phyloP scores from a whole-genome alignment of 1,140 invertebrate genomes.

The Drosophila nasuta region DNA sequence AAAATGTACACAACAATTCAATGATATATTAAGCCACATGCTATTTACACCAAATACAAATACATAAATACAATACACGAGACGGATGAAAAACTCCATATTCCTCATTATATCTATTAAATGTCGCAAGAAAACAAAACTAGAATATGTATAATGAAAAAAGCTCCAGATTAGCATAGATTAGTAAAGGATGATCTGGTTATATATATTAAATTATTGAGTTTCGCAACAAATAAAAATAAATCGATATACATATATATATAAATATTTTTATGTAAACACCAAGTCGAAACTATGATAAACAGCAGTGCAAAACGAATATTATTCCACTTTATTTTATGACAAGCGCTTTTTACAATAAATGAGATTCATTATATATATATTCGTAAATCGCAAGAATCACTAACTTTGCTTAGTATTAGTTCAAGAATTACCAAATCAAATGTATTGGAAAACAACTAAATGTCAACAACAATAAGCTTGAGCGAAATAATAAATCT shows the following conservation, averaged over 20 bases:
- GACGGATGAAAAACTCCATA: constrained; percentile 54
- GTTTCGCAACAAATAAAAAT: constrained; percentile 47
- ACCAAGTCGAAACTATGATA: constrained; percentile 64
- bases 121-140: constrained; percentile 37
- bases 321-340: constrained; percentile 77
- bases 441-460: constrained; percentile 68
- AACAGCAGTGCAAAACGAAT: constrained; percentile 69
- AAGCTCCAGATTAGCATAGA: constrained; percentile 39
- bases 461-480: constrained; percentile 74
- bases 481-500: constrained; percentile 69
- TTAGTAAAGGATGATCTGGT: constrained; percentile 29
- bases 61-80: constrained; percentile 17
- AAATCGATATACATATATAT: constrained; percentile 36
- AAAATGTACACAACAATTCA: constrained; percentile 52
- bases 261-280: constrained; percentile 50
- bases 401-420: constrained; percentile 76
- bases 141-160: constrained; percentile 42
- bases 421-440: constrained; percentile 65
- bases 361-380: constrained; percentile 50
- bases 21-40: constrained; percentile 61
- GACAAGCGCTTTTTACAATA: constrained; percentile 74
- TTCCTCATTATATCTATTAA: constrained; percentile 71
- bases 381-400: constrained; percentile 43
- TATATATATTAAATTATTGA: constrained; percentile 59
- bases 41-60: constrained; percentile 76